Evolutionary conservation across 2,797 vertebrate species (phyloP).

Genomic region (Clarias pachynema): DNA sequence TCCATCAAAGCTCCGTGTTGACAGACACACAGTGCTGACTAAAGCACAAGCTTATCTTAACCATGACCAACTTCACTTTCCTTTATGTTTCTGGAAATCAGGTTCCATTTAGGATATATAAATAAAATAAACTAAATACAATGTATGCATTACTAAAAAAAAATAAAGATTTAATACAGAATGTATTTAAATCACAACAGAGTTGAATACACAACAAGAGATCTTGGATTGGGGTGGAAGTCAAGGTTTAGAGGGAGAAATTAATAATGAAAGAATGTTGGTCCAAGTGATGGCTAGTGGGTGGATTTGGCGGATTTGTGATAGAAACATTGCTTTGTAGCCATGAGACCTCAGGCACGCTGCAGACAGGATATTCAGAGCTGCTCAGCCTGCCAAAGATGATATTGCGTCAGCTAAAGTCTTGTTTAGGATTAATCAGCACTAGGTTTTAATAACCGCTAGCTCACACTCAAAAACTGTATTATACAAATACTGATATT

Average conservation of each 20-base stretch:
- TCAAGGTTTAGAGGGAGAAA: constrained; percentile 1
- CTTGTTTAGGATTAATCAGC: constrained; percentile 46
- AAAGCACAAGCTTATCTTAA: constrained; percentile 5
- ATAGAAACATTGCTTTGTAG: constrained; percentile 42
- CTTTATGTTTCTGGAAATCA: background rate
- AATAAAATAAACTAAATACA: background rate
- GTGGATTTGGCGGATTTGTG: constrained; percentile 39
- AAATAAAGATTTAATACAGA: background rate
- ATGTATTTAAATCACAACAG: background rate
- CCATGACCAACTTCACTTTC: background rate
- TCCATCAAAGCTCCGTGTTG: constrained; percentile 51
- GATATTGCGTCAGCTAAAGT: constrained; percentile 69
- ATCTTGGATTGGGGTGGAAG: background rate
- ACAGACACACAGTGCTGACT: constrained; percentile 29
- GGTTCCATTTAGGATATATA: background rate
- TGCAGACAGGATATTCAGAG: constrained; percentile 72
- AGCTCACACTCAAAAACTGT: background rate
- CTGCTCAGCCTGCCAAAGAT: constrained; percentile 69
- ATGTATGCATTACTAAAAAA: background rate
- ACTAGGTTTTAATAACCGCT: constrained; percentile 16
- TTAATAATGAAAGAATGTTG: constrained; percentile 29
- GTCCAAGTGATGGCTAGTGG: constrained; percentile 31
- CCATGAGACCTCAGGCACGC: constrained; percentile 43
- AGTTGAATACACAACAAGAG: background rate
- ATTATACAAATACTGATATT: background rate